Percentiles rank a stretch among this genome's conserved stretches.
phyloP scores from a whole-genome alignment of 1,140 invertebrate species.

The Drosophila nikananu region DNA sequence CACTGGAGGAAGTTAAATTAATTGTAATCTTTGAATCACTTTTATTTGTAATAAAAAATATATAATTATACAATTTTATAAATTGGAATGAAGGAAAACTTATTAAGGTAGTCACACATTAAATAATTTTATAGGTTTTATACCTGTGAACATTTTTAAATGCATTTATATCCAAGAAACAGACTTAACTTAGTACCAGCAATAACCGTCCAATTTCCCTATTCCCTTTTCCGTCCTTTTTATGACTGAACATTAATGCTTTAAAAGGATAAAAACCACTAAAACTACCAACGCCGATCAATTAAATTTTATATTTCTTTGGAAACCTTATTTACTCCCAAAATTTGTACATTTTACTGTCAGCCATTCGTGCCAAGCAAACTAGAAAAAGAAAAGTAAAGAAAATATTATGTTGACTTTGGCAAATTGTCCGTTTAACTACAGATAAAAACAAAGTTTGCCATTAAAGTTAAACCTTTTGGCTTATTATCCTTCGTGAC shows the following conservation, averaged over 20 bases:
- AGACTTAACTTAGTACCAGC: too few relatives aligned
- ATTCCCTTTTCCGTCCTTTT: neutral
- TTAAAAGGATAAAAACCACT: neutral
- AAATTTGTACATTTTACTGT: neutral
- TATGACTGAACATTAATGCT: neutral
- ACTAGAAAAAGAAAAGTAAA: neutral
- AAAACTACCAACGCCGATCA: neutral
- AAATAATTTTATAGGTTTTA: neutral
- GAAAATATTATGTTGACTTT: slow-evolving; percentile 10
- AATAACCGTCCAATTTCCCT: neutral
- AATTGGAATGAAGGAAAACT: neutral
- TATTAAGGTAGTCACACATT: too few relatives aligned
- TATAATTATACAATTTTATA: too few relatives aligned
- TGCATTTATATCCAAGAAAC: neutral
- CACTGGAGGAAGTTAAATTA: neutral
- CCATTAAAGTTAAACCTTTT: slow-evolving; percentile 35
- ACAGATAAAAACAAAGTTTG: slow-evolving; percentile 37
- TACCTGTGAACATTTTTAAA: neutral
- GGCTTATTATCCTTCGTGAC: slow-evolving; percentile 47
- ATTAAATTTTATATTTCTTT: slow-evolving; percentile 1
- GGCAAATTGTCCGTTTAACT: slow-evolving; percentile 35
- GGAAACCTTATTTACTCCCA: neutral
- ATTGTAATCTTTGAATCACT: neutral
- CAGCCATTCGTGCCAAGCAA: slow-evolving; percentile 13
- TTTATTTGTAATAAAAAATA: neutral